phyloP scores from a whole-genome alignment of 1,140 invertebrate species.

The Bombus impatiens region DNA sequence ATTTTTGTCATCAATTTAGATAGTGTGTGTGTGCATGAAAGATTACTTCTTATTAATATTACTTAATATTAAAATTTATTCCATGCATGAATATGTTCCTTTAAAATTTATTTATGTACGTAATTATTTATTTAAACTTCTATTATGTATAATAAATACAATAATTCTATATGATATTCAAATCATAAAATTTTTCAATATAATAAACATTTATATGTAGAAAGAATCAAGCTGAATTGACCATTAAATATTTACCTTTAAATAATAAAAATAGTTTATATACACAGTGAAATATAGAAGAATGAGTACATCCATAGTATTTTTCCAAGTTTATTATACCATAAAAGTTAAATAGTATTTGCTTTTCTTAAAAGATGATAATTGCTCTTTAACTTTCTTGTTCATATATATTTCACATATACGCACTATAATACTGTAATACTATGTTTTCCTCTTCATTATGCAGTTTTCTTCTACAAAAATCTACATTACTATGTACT shows the following conservation, averaged over 20 bases:
- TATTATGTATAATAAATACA: not conserved
- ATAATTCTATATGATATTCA: not conserved
- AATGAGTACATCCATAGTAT: not conserved
- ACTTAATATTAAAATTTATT: slow-evolving; percentile 1
- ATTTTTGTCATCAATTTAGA: not conserved
- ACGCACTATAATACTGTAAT: not conserved
- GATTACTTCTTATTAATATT: not conserved
- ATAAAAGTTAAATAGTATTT: not conserved
- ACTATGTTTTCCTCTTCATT: not conserved
- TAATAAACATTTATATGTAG: not conserved
- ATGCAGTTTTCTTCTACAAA: not conserved
- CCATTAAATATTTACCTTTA: not conserved
- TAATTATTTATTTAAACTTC: not conserved
- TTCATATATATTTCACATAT: not conserved
- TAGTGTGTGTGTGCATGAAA: slow-evolving; percentile 14
- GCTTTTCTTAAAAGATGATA: not conserved
- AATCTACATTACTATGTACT: not conserved
- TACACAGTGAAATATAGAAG: slow-evolving; percentile 16
- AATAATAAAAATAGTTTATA: slow-evolving; percentile 1
- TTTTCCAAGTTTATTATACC: not conserved
- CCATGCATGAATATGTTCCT: slow-evolving; percentile 16
- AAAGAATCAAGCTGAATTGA: slow-evolving; percentile 36
- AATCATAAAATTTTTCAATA: slow-evolving; percentile 11
- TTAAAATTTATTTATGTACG: not conserved
- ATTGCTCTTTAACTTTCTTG: not conserved